phyloP scores from a whole-genome alignment of 2,888 invertebrate species.

The Phania funesta region DNA sequence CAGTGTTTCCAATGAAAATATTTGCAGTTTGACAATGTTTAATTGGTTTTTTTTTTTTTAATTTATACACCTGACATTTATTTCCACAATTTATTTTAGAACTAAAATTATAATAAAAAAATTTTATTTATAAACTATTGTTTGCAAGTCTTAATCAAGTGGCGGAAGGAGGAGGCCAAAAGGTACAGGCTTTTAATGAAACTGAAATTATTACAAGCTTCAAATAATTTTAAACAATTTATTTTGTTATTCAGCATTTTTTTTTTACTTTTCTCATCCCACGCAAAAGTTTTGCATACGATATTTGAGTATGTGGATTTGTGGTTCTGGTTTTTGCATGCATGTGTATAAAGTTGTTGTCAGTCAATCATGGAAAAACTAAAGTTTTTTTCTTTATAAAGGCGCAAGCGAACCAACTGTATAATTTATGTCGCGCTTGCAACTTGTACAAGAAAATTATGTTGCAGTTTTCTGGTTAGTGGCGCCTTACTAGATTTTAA shows the following conservation, averaged over 20 bases:
- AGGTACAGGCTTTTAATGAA: neutral
- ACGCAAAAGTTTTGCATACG: slow-evolving; percentile 28
- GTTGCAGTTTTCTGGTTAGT: slow-evolving; percentile 21
- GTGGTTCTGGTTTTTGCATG: neutral
- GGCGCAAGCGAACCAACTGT: slow-evolving; percentile 9
- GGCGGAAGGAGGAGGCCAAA: neutral
- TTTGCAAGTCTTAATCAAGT: neutral
- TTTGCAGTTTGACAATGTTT: too few species aligned
- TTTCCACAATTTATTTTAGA: too few species aligned
- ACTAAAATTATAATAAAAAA: too few species aligned
- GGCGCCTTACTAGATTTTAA: slow-evolving; percentile 45
- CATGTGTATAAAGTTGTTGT: slow-evolving; percentile 33
- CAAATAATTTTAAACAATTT: neutral
- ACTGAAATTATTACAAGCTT: neutral
- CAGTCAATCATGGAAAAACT: slow-evolving; percentile 53
- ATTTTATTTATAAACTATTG: too few species aligned
- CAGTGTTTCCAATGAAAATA: too few species aligned
- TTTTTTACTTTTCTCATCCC: slow-evolving; percentile 25
- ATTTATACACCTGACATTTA: too few species aligned
- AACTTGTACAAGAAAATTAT: slow-evolving; percentile 57
- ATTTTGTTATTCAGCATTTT: neutral
- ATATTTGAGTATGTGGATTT: neutral
- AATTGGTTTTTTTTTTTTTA: too few species aligned
- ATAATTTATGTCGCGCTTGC: slow-evolving; percentile 50
- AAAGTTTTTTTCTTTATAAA: slow-evolving; percentile 1